phyloP scores from a whole-genome alignment of 2,797 vertebrate species.

The Dermochelys coriacea region DNA sequence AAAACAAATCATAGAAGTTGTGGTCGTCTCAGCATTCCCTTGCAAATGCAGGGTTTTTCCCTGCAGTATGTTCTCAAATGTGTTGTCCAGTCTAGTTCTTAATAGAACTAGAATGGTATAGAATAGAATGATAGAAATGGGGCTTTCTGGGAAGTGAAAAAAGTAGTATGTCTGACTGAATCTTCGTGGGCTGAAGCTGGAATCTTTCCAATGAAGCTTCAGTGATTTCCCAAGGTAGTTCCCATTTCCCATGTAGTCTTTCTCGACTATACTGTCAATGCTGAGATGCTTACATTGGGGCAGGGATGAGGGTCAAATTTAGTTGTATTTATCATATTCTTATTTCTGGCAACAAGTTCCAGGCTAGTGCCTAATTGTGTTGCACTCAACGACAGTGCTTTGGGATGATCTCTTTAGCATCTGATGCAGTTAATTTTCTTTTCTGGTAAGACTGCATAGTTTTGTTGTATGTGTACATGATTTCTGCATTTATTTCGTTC shows the following conservation, averaged over 20 bases:
- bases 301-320: not conserved
- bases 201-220: not conserved
- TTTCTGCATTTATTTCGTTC: not conserved
- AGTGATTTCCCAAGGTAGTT: not conserved
- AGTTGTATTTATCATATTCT: not conserved
- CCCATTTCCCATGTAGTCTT: not conserved
- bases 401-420: not conserved
- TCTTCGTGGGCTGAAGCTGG: not conserved
- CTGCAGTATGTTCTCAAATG: not conserved
- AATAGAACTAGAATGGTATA: not conserved
- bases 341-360: constrained; percentile 33
- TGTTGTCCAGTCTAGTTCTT: not conserved
- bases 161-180: not conserved
- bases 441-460: constrained; percentile 25
- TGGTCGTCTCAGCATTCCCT: not conserved
- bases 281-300: not conserved
- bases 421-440: constrained; percentile 4
- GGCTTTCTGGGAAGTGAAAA: not conserved
- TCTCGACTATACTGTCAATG: not conserved
- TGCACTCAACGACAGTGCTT: constrained; percentile 37
- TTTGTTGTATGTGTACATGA: constrained; percentile 25
- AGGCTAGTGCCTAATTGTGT: constrained; percentile 10
- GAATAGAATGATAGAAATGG: not conserved
- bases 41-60: not conserved
- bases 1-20: not conserved